A percentile compares a stretch with the other conserved stretches of the same genome.
Conservation (phyloP, 2,113 vertebrate genomes). For the Athene noctua region DNA sequence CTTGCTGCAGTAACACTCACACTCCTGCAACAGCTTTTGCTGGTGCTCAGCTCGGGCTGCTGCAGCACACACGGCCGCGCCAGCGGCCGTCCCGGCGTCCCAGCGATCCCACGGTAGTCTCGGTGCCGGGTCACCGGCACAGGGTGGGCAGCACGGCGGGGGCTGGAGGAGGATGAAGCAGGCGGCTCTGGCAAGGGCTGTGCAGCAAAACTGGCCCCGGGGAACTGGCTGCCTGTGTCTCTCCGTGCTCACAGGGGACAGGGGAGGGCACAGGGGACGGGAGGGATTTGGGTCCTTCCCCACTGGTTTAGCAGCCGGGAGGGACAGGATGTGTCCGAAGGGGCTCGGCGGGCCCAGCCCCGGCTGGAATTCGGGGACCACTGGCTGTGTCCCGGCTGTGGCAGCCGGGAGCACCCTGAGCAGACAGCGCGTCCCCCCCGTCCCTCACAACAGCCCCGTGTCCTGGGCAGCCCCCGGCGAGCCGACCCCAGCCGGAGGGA, state of each 20-base stretch:
- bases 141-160: accelerated
- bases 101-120: accelerated
- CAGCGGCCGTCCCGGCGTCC: background rate
- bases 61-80: background rate
- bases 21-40: background rate
- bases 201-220: background rate
- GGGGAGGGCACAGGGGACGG: background rate
- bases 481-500: accelerated
- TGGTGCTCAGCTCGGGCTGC: background rate
- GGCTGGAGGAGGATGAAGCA: background rate
- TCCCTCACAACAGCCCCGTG: no score
- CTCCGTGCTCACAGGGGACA: background rate
- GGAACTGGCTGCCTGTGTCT: accelerated
- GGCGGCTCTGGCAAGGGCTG: background rate
- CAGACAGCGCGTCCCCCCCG: background rate
- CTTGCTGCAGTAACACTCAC: background rate
- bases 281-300: background rate
- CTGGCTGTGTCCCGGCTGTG: background rate
- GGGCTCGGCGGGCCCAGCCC: accelerated
- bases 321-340: background rate
- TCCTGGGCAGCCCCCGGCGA: background rate
- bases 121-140: accelerated
- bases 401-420: background rate
- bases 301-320: background rate
- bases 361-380: background rate